Evolutionary conservation across 1,140 invertebrate species (phyloP).

Genomic region (Delia radicum): DNA sequence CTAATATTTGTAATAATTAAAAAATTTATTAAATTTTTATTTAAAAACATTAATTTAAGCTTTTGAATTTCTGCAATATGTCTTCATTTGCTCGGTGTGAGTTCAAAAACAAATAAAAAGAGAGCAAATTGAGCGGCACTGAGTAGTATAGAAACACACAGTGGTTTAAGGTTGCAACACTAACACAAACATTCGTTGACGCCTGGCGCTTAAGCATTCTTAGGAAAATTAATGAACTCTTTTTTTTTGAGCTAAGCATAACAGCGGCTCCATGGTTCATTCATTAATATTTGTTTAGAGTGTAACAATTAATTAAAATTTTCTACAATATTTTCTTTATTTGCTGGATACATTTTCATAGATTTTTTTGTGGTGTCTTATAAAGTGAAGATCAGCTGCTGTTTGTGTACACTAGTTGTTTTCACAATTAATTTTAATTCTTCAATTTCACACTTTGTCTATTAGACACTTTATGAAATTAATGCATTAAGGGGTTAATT

Average conservation of each 20-base stretch:
- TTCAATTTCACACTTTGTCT: not conserved
- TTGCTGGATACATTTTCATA: not conserved
- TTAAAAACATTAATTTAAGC: too few relatives aligned
- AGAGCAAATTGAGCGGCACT: too few relatives aligned
- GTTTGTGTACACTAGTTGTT: not conserved
- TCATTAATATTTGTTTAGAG: not conserved
- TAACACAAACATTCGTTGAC: not conserved
- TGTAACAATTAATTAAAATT: not conserved
- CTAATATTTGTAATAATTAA: too few relatives aligned
- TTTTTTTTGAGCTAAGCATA: not conserved
- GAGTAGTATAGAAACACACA: too few relatives aligned
- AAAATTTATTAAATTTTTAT: too few relatives aligned
- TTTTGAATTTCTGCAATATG: too few relatives aligned
- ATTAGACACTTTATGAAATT: too few relatives aligned
- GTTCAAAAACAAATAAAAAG: too few relatives aligned
- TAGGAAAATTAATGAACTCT: not conserved
- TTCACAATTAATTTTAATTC: not conserved
- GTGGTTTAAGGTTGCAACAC: too few relatives aligned
- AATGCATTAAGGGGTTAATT: too few relatives aligned
- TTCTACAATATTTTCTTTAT: not conserved
- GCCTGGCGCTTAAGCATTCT: not conserved
- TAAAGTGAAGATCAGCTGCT: not conserved
- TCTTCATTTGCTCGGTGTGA: too few relatives aligned
- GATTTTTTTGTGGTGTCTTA: not conserved
- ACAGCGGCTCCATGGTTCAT: not conserved